Conservation (phyloP, 1,140 invertebrate species). For the Bombus impatiens region DNA sequence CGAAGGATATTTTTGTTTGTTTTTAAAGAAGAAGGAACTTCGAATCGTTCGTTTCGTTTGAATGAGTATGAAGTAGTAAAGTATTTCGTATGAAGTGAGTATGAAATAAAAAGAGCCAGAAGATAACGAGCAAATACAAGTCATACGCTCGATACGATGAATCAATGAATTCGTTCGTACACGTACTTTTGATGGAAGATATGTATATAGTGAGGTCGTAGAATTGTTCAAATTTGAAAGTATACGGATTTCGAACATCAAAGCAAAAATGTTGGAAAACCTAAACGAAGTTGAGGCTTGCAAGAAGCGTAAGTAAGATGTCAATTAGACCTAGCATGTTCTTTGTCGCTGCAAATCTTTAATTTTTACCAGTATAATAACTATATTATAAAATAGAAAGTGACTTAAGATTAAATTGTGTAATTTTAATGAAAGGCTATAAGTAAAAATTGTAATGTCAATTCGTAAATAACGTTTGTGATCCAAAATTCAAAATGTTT, state of each 20-base stretch:
- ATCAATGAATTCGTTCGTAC: background rate
- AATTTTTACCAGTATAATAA: background rate
- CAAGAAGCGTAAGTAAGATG: background rate
- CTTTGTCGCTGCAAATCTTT: background rate
- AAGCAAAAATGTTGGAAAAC: background rate
- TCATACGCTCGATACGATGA: too few species aligned
- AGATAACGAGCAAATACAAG: background rate
- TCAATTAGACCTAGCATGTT: background rate
- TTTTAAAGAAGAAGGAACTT: background rate
- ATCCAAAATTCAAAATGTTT: too few species aligned
- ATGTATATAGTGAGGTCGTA: background rate
- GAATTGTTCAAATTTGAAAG: background rate
- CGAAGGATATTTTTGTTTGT: background rate
- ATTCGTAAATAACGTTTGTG: background rate
- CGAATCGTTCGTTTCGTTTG: background rate
- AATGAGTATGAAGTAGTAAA: background rate
- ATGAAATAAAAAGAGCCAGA: background rate
- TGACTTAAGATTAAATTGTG: too few species aligned
- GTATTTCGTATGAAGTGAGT: background rate
- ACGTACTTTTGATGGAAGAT: background rate
- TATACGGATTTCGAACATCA: background rate
- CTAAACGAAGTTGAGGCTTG: too few species aligned
- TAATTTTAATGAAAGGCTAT: background rate
- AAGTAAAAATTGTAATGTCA: background rate
- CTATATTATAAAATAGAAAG: too few species aligned